Conservation (phyloP, 2,797 vertebrate genomes). For the Pristis pectinata region DNA sequence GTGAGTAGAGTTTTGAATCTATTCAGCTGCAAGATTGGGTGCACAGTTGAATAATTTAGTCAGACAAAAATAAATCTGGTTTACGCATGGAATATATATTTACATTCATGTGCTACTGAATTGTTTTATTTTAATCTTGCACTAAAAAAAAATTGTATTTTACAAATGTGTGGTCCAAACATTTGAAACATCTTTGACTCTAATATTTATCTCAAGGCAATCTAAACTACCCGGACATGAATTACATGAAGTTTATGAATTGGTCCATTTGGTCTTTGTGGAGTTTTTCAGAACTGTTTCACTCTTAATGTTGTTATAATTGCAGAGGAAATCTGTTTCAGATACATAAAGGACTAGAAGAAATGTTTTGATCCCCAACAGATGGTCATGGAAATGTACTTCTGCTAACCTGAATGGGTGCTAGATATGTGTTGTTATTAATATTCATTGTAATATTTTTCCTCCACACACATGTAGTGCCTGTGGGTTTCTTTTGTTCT, state of each 20-base stretch:
- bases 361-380: not conserved
- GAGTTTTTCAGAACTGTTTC: not conserved
- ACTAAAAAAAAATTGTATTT: not conserved
- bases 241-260: not conserved
- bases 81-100: slow-evolving; percentile 8
- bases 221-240: not conserved
- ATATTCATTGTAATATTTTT: not conserved
- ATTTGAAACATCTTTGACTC: not conserved
- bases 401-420: not conserved
- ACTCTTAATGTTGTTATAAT: not conserved
- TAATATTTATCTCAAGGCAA: not conserved
- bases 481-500: no score
- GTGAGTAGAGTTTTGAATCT: not conserved
- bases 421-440: not conserved
- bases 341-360: not conserved
- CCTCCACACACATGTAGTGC: not conserved
- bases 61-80: not conserved
- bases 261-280: not conserved
- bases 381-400: not conserved
- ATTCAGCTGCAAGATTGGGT: not conserved
- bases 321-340: not conserved
- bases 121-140: not conserved
- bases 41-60: not conserved
- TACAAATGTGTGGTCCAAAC: not conserved
- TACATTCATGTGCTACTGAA: not conserved